phyloP scores from a whole-genome alignment of 2,888 invertebrate genomes.

The Ferrisia virgata region DNA sequence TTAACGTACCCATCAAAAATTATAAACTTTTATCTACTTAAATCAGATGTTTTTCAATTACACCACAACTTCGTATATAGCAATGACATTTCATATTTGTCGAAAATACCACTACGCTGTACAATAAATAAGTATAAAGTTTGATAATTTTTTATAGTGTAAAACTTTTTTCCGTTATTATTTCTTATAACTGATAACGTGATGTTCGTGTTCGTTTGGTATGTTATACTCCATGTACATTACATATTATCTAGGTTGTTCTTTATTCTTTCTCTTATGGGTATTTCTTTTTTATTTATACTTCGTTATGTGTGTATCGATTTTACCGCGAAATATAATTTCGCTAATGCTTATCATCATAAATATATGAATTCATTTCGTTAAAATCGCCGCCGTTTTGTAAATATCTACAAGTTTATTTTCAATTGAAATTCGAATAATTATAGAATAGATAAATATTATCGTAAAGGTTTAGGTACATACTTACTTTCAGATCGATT shows the following conservation, averaged over 20 bases:
- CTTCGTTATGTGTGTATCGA: neutral
- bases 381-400: neutral
- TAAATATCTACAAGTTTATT: neutral
- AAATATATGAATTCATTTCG: neutral
- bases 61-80: neutral
- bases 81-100: neutral
- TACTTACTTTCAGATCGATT: neutral
- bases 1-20: neutral
- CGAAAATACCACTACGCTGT: neutral
- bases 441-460: neutral
- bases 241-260: neutral
- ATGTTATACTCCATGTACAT: neutral
- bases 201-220: neutral
- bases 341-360: neutral
- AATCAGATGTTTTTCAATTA: constrained; percentile 25
- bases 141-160: constrained; percentile 22
- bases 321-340: neutral
- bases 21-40: constrained; percentile 6
- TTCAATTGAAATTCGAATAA: neutral
- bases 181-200: constrained; percentile 8
- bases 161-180: constrained; percentile 24
- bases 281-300: neutral
- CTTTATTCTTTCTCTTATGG: neutral
- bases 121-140: neutral
- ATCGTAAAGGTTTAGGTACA: neutral